Evolutionary conservation across 2,888 invertebrate species (phyloP).

Genomic region (Drosophila meridionalis): DNA sequence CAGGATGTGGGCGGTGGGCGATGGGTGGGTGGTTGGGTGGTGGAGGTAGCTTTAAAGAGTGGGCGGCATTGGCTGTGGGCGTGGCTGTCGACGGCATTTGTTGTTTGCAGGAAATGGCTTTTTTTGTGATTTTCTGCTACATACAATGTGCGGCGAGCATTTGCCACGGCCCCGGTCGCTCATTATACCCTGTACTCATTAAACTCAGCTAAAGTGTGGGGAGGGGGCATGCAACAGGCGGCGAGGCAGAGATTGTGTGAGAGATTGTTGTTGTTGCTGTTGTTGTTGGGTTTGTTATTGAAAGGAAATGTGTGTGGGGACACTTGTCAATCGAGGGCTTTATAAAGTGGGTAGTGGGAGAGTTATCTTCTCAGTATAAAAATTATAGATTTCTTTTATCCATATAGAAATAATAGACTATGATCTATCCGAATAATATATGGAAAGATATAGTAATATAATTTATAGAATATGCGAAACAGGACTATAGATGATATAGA

Average conservation of each 20-base stretch:
- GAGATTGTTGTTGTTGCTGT: not conserved
- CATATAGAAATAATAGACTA: too few relatives aligned
- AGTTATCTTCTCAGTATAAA: too few relatives aligned
- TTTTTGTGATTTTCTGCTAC: slow-evolving; percentile 46
- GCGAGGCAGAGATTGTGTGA: not conserved
- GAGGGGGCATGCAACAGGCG: slow-evolving; percentile 27
- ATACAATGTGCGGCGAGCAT: slow-evolving; percentile 55
- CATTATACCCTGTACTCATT: slow-evolving; percentile 55
- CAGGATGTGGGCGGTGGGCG: slow-evolving; percentile 22
- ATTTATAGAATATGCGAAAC: too few relatives aligned
- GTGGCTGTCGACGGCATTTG: slow-evolving; percentile 61
- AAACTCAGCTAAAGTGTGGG: not conserved
- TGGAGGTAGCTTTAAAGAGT: slow-evolving; percentile 42
- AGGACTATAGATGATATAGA: too few relatives aligned
- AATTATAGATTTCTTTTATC: too few relatives aligned
- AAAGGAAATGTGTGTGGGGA: not conserved
- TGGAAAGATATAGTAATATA: too few relatives aligned
- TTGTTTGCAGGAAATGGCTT: slow-evolving; percentile 79
- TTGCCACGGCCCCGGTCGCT: slow-evolving; percentile 40
- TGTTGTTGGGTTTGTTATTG: not conserved
- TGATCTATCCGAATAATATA: too few relatives aligned
- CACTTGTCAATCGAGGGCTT: not conserved
- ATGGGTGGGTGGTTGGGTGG: not conserved
- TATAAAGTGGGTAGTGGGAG: not conserved
- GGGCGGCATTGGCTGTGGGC: slow-evolving; percentile 26